Percentiles rank a stretch among this genome's conserved stretches.
phyloP scores from a whole-genome alignment of 2,888 invertebrate genomes.

The Lysandra bellargus region DNA sequence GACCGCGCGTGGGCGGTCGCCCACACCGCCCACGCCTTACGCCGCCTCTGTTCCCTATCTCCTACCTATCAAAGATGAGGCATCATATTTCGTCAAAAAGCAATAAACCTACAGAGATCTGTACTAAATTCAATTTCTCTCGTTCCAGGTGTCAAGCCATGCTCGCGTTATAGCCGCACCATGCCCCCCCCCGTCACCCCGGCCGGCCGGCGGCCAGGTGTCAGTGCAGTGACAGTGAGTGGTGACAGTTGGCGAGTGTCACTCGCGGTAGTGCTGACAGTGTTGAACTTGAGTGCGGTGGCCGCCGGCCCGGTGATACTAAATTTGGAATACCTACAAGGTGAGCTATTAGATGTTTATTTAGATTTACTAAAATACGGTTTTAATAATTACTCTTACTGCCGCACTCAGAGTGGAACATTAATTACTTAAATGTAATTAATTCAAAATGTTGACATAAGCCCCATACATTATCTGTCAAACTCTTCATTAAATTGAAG shows the following conservation, averaged over 20 bases:
- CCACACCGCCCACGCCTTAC: no score
- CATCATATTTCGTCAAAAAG: no score
- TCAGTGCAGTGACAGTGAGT: slow-evolving; percentile 44
- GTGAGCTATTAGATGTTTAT: slow-evolving; percentile 46
- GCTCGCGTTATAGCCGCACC: slow-evolving; percentile 51
- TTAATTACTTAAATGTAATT: no score
- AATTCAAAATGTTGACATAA: no score
- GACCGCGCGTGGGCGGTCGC: no score
- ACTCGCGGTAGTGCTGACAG: slow-evolving; percentile 59
- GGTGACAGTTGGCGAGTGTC: slow-evolving; percentile 56
- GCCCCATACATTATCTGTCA: no score
- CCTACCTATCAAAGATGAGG: no score
- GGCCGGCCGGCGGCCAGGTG: slow-evolving; percentile 50
- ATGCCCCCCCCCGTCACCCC: slow-evolving; percentile 68
- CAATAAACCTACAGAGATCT: not conserved
- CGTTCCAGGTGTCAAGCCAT: slow-evolving; percentile 54
- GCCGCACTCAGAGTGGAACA: no score
- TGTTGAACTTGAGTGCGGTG: slow-evolving; percentile 57
- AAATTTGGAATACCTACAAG: slow-evolving; percentile 72
- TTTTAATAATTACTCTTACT: no score
- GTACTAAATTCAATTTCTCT: slow-evolving; percentile 37
- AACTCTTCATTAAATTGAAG: no score
- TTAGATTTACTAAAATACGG: not conserved
- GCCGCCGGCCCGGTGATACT: slow-evolving; percentile 67
- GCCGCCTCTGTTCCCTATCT: no score